Evolutionary conservation across 2,797 vertebrate species (phyloP).

Genomic region (Ceryle rudis): DNA sequence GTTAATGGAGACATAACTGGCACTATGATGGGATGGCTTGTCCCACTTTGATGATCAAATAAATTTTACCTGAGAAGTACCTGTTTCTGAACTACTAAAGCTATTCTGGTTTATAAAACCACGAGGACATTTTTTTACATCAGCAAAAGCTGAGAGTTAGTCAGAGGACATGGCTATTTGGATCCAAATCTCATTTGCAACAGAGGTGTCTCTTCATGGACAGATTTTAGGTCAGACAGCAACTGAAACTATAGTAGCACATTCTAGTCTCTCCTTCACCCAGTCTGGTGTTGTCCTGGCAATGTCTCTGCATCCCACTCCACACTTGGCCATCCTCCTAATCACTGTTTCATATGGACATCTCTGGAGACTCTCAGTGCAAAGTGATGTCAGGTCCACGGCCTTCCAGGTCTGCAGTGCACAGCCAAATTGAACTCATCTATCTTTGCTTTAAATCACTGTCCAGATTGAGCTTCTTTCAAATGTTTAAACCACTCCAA

Average conservation of each 20-base stretch:
- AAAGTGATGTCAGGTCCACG: conserved; percentile 25
- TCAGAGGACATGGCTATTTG: background rate
- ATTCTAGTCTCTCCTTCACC: background rate
- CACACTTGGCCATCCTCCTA: background rate
- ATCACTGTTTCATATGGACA: background rate
- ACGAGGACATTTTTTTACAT: background rate
- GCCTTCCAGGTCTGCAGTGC: conserved; percentile 11
- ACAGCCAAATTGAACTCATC: conserved; percentile 48
- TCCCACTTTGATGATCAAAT: background rate
- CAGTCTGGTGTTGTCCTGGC: background rate
- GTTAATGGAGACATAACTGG: background rate
- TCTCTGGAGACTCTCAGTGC: conserved; percentile 11
- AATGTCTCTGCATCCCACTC: background rate
- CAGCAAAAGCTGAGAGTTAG: background rate
- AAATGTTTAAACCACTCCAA: conserved; percentile 74
- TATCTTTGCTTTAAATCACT: conserved; percentile 43
- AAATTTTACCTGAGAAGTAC: background rate
- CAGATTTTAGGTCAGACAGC: background rate
- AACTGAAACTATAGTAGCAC: background rate
- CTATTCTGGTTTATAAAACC: background rate
- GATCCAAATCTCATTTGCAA: background rate
- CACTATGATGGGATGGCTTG: rapidly evolving
- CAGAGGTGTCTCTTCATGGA: background rate
- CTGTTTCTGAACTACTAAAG: background rate
- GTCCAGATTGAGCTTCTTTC: conserved; percentile 70